A percentile compares a stretch with the other conserved stretches of the same genome.
These are phyloP conservation scores for Loripinus fragilis DNA, from an alignment of 2,888 invertebrate species.

Conservation along the genomic window DNA sequence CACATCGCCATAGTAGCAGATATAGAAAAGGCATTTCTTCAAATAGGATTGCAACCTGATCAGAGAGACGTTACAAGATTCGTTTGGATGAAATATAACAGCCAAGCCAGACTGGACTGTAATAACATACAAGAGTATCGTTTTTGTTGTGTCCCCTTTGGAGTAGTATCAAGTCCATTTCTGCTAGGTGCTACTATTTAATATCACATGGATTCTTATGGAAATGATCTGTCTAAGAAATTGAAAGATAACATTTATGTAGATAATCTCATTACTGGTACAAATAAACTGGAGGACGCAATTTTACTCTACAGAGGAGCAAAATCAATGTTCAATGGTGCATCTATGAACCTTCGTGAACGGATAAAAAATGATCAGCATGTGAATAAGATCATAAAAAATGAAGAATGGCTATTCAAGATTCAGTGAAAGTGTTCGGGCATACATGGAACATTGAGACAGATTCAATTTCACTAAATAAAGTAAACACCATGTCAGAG, in stretches of 20 bases:
- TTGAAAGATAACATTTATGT: conserved; percentile 10
- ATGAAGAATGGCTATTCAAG: neutral
- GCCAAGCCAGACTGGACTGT: neutral
- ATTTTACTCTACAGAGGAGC: neutral
- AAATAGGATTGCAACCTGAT: conserved; percentile 1
- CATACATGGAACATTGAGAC: conserved; percentile 2
- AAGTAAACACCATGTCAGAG: neutral
- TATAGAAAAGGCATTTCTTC: conserved; percentile 22
- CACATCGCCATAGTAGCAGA: conserved; percentile 13
- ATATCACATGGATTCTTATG: conserved; percentile 7
- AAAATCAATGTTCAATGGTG: conserved; percentile 7
- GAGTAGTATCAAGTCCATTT: conserved; percentile 25
- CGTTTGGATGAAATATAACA: conserved; percentile 21
- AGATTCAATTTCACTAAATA: neutral
- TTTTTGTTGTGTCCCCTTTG: conserved; percentile 29
- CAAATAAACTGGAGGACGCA: neutral
- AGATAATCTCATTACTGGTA: conserved; percentile 10
- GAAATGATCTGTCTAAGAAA: neutral
- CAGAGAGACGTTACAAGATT: conserved; percentile 25
- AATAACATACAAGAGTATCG: conserved; percentile 22
- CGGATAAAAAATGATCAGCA: neutral
- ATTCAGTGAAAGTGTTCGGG: neutral
- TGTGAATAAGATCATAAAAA: neutral
- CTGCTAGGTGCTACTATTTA: conserved; percentile 24
- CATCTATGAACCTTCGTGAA: conserved; percentile 9